Conservation (phyloP, 2,888 invertebrate species). For the Protophormia terraenovae region DNA sequence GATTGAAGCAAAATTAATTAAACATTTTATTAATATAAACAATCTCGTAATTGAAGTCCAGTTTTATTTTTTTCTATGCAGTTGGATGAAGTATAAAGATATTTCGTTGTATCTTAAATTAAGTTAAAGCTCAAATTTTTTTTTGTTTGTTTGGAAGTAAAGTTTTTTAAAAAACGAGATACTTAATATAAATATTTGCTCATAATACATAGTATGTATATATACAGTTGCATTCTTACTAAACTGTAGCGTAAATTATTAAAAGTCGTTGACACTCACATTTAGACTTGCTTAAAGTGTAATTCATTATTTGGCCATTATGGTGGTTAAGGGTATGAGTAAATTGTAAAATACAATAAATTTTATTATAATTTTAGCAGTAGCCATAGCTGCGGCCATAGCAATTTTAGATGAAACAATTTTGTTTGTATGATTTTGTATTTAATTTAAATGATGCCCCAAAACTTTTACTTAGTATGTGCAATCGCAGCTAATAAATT, state of each 20-base stretch:
- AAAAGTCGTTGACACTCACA: neutral
- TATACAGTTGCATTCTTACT: neutral
- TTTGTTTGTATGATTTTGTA: slow-evolving; percentile 10
- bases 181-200: too few relatives aligned
- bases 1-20: too few relatives aligned
- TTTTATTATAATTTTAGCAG: neutral
- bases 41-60: too few relatives aligned
- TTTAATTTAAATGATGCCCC: slow-evolving; percentile 35
- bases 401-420: neutral
- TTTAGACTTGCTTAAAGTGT: neutral
- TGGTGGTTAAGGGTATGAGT: neutral
- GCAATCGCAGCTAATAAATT: slow-evolving; percentile 58
- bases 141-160: too few relatives aligned
- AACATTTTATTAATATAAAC: too few relatives aligned
- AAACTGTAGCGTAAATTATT: neutral
- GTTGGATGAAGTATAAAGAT: too few relatives aligned
- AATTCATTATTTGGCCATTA: slow-evolving; percentile 2
- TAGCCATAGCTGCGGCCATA: neutral
- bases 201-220: too few relatives aligned
- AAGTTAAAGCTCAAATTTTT: too few relatives aligned
- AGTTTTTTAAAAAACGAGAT: too few relatives aligned
- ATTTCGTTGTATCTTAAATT: too few relatives aligned
- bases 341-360: neutral
- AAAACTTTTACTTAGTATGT: slow-evolving; percentile 44
- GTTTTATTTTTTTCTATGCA: too few relatives aligned